Conservation (phyloP, 2,113 vertebrate genomes). For the Pseudorhombus dupliciocellatus region DNA sequence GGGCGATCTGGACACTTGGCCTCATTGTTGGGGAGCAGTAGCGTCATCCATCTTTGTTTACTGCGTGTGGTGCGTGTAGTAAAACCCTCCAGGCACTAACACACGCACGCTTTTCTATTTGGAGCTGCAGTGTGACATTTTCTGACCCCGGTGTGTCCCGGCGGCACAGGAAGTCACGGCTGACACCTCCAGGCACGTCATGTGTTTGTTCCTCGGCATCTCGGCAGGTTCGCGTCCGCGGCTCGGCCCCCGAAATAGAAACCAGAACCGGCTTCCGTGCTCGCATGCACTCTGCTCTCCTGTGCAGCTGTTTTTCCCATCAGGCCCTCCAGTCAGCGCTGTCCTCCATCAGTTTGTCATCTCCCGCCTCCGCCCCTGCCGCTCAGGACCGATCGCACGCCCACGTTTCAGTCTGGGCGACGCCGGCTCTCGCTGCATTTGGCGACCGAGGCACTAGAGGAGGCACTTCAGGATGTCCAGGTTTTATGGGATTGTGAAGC, state of each 20-base stretch:
- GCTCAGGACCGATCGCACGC: slow-evolving; percentile 52
- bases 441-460: slow-evolving; percentile 18
- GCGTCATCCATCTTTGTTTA: background rate
- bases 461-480: slow-evolving; percentile 11
- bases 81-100: background rate
- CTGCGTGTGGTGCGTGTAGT: background rate
- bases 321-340: slow-evolving; percentile 51
- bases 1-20: background rate
- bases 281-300: slow-evolving; percentile 1
- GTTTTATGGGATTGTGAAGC: slow-evolving; percentile 9
- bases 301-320: slow-evolving; percentile 65
- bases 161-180: slow-evolving; percentile 28
- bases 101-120: slow-evolving; percentile 19
- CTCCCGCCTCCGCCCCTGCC: slow-evolving; percentile 42
- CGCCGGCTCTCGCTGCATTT: slow-evolving; percentile 43
- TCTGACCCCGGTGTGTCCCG: slow-evolving; percentile 22
- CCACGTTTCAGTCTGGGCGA: slow-evolving; percentile 59
- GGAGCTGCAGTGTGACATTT: slow-evolving; percentile 38
- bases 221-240: slow-evolving; percentile 19
- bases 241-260: slow-evolving; percentile 31
- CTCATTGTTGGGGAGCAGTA: background rate
- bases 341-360: slow-evolving; percentile 66
- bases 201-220: slow-evolving; percentile 29
- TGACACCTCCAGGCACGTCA: slow-evolving; percentile 27
- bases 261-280: slow-evolving; percentile 24